A percentile compares a stretch with the other conserved stretches of the same genome.
Conservation (phyloP, 2,888 invertebrate species). For the Lasioglossum oenotherae region DNA sequence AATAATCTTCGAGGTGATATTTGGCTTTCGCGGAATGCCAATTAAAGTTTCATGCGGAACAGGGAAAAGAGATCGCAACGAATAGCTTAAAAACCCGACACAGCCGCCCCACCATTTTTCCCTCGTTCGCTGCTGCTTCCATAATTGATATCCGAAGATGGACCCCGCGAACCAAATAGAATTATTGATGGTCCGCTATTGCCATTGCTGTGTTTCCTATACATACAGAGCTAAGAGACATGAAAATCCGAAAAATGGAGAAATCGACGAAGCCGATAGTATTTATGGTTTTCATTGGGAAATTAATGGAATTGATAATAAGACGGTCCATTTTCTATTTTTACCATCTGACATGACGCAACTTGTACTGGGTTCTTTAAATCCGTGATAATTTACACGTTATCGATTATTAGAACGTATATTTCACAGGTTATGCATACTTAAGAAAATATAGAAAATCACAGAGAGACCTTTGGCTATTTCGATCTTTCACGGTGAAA, state of each 20-base stretch:
- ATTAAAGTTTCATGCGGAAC: constrained; percentile 15
- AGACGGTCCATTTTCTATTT: neutral
- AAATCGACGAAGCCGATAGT: neutral
- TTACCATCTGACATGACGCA: neutral
- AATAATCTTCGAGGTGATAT: neutral
- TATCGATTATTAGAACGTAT: no score
- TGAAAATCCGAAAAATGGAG: neutral
- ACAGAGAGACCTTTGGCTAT: neutral
- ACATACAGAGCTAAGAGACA: neutral
- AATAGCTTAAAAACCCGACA: constrained; percentile 1
- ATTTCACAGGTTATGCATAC: neutral
- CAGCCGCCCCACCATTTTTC: neutral
- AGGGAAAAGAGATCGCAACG: neutral
- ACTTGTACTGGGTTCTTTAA: neutral
- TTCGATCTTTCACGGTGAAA: neutral
- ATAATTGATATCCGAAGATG: constrained; percentile 29
- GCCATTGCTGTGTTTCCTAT: neutral
- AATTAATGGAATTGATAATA: neutral
- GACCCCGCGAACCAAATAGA: constrained; percentile 21
- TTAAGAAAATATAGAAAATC: neutral
- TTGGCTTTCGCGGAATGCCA: neutral
- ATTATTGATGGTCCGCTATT: constrained; percentile 36
- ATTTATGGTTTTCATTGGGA: neutral
- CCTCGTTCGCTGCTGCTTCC: neutral
- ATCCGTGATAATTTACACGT: neutral